Conservation (phyloP, 2,113 vertebrate genomes). For the Oxygymnocypris stewartii region DNA sequence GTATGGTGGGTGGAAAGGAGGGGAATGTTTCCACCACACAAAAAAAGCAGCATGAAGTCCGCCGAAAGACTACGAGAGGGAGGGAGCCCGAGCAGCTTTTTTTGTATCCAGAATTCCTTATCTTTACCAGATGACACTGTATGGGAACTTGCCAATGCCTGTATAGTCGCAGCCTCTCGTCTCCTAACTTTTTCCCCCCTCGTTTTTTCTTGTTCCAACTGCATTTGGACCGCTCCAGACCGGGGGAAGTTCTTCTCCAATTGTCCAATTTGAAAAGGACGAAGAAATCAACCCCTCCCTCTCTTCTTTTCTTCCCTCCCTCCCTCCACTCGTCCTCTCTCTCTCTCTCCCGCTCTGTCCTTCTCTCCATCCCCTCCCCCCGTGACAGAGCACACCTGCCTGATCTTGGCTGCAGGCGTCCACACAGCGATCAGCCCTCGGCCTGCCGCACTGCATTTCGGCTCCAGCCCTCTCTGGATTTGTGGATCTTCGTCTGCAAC, state of each 20-base stretch:
- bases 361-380: conserved; percentile 78
- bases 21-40: conserved; percentile 41
- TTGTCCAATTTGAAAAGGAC: conserved; percentile 84
- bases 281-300: conserved; percentile 70
- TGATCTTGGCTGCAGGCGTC: conserved; percentile 86
- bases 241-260: conserved; percentile 86
- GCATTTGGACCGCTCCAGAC: conserved; percentile 82
- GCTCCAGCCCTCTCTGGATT: conserved; percentile 87
- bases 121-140: conserved; percentile 98
- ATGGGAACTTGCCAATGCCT: conserved; percentile 82
- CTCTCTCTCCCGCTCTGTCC: conserved; percentile 41
- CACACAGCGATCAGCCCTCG: conserved; percentile 92
- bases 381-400: conserved; percentile 96
- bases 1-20: conserved; percentile 7
- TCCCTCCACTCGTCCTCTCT: conserved; percentile 36
- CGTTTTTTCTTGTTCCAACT: conserved; percentile 71
- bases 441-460: conserved; percentile 81
- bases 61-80: not conserved
- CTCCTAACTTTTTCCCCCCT: conserved; percentile 62
- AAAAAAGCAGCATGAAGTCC: conserved; percentile 27
- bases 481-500: conserved; percentile 64
- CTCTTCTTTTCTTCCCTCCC: conserved; percentile 76
- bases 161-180: conserved; percentile 85
- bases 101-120: conserved; percentile 83
- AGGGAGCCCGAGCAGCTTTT: conserved; percentile 67